phyloP scores from a whole-genome alignment of 2,888 invertebrate species.

The Mythimna loreyi region DNA sequence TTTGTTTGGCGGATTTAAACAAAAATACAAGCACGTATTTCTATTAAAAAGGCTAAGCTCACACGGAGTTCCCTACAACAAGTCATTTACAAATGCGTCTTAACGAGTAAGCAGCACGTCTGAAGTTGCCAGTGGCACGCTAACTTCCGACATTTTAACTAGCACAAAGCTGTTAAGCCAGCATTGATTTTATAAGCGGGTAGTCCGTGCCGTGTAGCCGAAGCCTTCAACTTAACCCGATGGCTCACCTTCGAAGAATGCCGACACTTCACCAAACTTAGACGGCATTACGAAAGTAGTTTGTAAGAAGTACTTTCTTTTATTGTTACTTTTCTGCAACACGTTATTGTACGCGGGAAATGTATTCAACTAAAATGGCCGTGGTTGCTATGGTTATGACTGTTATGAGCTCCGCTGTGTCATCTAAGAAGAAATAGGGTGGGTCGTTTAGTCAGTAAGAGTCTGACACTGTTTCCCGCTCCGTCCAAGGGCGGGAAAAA shows the following conservation, averaged over 20 bases:
- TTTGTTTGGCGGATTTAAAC: constrained; percentile 13
- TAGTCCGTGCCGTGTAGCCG: constrained; percentile 63
- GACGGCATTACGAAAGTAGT: constrained; percentile 79
- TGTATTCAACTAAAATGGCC: too few species aligned
- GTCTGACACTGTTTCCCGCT: too few species aligned
- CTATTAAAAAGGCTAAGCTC: constrained; percentile 46
- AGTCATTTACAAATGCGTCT: constrained; percentile 68
- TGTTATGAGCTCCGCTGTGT: too few species aligned
- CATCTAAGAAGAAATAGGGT: too few species aligned
- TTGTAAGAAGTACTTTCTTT: constrained; percentile 74
- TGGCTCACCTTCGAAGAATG: constrained; percentile 71
- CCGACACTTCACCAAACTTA: constrained; percentile 76
- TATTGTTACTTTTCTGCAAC: constrained; percentile 63
- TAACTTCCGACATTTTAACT: constrained; percentile 79
- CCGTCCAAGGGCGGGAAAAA: too few species aligned
- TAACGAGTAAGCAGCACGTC: constrained; percentile 61
- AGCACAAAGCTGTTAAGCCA: constrained; percentile 79
- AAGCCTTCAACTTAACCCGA: constrained; percentile 71
- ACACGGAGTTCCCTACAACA: constrained; percentile 60
- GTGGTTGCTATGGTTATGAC: too few species aligned
- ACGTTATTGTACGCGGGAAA: constrained; percentile 62
- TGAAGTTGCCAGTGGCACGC: constrained; percentile 72
- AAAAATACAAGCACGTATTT: constrained; percentile 30
- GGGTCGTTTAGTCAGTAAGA: too few species aligned
- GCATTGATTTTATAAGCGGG: constrained; percentile 82